Evolutionary conservation across 2,888 invertebrate species (phyloP).

Genomic region (Aphodius granarius): DNA sequence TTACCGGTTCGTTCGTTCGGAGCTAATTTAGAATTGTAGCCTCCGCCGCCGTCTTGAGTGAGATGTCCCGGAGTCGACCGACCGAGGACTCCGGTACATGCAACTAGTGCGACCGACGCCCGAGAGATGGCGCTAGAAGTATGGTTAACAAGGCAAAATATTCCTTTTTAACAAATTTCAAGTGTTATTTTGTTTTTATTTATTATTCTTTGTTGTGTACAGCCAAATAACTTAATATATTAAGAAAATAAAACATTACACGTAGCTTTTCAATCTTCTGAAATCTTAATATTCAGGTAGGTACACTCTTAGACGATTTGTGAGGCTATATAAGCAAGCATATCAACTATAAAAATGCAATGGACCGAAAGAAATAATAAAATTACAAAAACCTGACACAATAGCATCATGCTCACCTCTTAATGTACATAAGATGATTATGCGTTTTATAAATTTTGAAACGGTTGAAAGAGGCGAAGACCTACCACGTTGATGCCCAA

Average conservation of each 20-base stretch:
- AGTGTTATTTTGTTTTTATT: too few species aligned
- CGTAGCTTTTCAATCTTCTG: too few species aligned
- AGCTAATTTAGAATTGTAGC: slow-evolving; percentile 1
- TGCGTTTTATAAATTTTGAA: not conserved
- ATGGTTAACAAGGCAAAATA: not conserved
- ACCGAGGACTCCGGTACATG: not conserved
- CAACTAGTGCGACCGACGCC: not conserved
- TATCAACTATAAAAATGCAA: not conserved
- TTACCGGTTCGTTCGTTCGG: not conserved
- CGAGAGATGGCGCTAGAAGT: not conserved
- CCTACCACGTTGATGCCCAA: not conserved
- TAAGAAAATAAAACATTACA: too few species aligned
- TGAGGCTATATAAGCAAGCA: too few species aligned
- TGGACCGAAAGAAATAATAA: not conserved
- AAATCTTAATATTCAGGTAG: too few species aligned
- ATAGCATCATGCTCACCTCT: not conserved
- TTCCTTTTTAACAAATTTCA: not conserved
- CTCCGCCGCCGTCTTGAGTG: too few species aligned
- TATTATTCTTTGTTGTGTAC: too few species aligned
- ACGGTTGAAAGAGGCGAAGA: not conserved
- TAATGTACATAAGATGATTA: not conserved
- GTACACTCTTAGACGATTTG: too few species aligned
- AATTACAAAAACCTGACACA: not conserved
- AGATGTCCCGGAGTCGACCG: not conserved
- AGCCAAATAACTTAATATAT: too few species aligned